Evolutionary conservation across 2,113 vertebrate species (phyloP).

Genomic region (Sakesphorus luctuosus): DNA sequence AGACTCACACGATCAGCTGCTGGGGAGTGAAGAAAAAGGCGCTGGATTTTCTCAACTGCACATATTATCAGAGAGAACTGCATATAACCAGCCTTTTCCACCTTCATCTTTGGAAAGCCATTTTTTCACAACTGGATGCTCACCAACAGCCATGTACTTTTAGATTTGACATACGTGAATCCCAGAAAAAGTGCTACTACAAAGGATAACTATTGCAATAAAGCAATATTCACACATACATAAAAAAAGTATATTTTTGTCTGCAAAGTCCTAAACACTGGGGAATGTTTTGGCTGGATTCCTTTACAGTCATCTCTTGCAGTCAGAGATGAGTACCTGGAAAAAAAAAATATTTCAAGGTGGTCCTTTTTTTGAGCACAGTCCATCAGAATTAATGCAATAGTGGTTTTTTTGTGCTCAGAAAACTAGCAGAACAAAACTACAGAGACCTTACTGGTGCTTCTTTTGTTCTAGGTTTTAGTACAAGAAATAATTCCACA

Average conservation of each 20-base stretch:
- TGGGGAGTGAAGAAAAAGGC: not conserved
- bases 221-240: not conserved
- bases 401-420: not conserved
- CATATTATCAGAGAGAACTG: not conserved
- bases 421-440: not conserved
- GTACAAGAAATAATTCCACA: not conserved
- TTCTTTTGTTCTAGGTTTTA: not conserved
- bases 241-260: not conserved
- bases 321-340: not conserved
- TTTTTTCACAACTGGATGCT: not conserved
- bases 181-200: not conserved
- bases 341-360: not conserved
- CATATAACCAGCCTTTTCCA: not conserved
- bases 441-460: not conserved
- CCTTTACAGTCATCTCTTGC: not conserved
- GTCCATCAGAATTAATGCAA: not conserved
- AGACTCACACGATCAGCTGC: not conserved
- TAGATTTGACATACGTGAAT: not conserved
- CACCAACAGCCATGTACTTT: not conserved
- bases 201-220: not conserved
- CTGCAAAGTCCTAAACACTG: not conserved
- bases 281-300: not conserved
- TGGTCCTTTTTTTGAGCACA: not conserved
- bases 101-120: not conserved
- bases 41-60: not conserved